Evolutionary conservation across 2,113 vertebrate species (phyloP).

Genomic region (Malurus elegans): DNA sequence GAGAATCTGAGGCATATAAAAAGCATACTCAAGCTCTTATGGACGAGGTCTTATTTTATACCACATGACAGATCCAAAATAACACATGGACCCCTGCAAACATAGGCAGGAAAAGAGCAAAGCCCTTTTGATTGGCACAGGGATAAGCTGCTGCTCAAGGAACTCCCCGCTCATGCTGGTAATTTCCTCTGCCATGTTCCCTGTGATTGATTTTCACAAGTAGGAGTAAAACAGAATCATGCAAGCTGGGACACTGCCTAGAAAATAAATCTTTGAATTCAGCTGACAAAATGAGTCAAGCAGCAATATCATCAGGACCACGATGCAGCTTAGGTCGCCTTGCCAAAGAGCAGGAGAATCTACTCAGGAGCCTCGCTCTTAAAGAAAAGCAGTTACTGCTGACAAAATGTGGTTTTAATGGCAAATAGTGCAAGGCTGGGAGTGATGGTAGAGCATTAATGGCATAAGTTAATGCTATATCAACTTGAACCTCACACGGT

Average conservation of each 20-base stretch:
- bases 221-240: neutral
- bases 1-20: neutral
- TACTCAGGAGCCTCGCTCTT: neutral
- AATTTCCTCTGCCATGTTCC: neutral
- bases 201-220: constrained; percentile 14
- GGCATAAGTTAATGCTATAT: neutral
- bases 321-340: rapidly evolving
- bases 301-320: neutral
- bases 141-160: neutral
- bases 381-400: neutral
- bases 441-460: neutral
- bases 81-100: neutral
- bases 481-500: neutral
- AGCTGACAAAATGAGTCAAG: neutral
- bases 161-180: neutral
- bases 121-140: neutral
- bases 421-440: neutral
- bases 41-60: neutral
- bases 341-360: neutral
- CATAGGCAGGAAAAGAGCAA: neutral
- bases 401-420: neutral
- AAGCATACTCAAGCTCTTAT: neutral
- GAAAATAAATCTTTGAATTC: neutral
- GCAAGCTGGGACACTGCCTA: neutral
- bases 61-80: neutral